These are phyloP conservation scores for Beris chalybata DNA, from an alignment of 2,888 invertebrate species.

Conservation along the genomic window DNA sequence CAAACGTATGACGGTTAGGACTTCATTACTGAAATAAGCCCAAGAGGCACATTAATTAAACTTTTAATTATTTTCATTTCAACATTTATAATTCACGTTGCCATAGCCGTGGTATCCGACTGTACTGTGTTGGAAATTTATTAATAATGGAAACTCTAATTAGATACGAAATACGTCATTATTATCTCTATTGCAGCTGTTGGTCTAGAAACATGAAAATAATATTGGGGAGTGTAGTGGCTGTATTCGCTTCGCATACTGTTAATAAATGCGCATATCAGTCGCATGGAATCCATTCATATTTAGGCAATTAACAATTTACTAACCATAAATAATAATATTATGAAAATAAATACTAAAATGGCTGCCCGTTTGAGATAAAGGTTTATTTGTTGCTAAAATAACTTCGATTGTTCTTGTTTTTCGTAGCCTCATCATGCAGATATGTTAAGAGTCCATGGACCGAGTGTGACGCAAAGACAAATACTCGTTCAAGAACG, in stretches of 20 bases:
- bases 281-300: not conserved
- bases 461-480: constrained; percentile 85
- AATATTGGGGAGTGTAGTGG: too few relatives aligned
- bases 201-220: too few relatives aligned
- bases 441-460: constrained; percentile 85
- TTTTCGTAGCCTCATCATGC: constrained; percentile 62
- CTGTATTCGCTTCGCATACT: too few relatives aligned
- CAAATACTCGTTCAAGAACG: constrained; percentile 79
- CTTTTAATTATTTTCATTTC: constrained; percentile 32
- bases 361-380: too few relatives aligned
- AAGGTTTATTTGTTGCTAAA: not conserved
- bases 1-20: constrained; percentile 10
- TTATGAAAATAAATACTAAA: too few relatives aligned
- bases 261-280: too few relatives aligned
- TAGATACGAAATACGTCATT: constrained; percentile 24
- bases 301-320: not conserved
- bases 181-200: constrained; percentile 4
- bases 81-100: constrained; percentile 19
- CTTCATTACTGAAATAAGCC: constrained; percentile 23
- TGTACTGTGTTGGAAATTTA: constrained; percentile 9
- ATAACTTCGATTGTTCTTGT: not conserved
- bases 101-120: constrained; percentile 1
- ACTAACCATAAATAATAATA: not conserved
- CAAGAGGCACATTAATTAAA: constrained; percentile 31
- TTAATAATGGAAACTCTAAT: constrained; percentile 28